phyloP scores from a whole-genome alignment of 2,888 invertebrate genomes.

The Harpagoxenus sublaevis region DNA sequence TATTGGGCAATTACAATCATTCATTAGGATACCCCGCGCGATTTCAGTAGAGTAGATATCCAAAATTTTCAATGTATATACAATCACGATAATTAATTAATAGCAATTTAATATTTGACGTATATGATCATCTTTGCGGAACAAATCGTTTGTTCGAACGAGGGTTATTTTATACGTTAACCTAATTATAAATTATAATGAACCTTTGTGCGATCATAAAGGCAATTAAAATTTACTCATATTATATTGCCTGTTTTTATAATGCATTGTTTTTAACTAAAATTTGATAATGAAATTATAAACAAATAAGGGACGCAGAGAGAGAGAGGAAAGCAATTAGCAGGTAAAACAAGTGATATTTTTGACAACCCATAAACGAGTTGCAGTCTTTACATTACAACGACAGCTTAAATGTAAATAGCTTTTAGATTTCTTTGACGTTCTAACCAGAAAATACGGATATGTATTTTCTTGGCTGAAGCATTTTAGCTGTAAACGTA shows the following conservation, averaged over 20 bases:
- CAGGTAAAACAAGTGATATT: not conserved
- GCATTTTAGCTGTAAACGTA: constrained; percentile 29
- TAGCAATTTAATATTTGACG: constrained; percentile 36
- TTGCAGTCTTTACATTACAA: not conserved
- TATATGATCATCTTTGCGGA: constrained; percentile 6
- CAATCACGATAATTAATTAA: constrained; percentile 42
- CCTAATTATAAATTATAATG: constrained; percentile 34
- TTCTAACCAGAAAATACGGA: not conserved
- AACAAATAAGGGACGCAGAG: not conserved
- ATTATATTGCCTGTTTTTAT: not conserved
- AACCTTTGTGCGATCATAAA: not conserved
- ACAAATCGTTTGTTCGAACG: not conserved
- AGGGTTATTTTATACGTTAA: constrained; percentile 11
- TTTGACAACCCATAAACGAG: not conserved
- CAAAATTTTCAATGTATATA: constrained; percentile 15
- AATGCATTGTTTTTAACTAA: constrained; percentile 11
- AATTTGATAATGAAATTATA: not conserved
- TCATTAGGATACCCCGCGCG: constrained; percentile 26
- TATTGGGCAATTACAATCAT: constrained; percentile 49
- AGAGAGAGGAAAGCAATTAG: not conserved
- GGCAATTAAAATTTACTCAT: not conserved
- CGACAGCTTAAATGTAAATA: not conserved
- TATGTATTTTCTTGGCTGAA: not conserved
- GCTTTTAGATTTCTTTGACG: not conserved
- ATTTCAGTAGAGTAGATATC: constrained; percentile 8